Evolutionary conservation across 1,140 invertebrate genomes (phyloP).

Genomic region (Thaumatotibia leucotreta): DNA sequence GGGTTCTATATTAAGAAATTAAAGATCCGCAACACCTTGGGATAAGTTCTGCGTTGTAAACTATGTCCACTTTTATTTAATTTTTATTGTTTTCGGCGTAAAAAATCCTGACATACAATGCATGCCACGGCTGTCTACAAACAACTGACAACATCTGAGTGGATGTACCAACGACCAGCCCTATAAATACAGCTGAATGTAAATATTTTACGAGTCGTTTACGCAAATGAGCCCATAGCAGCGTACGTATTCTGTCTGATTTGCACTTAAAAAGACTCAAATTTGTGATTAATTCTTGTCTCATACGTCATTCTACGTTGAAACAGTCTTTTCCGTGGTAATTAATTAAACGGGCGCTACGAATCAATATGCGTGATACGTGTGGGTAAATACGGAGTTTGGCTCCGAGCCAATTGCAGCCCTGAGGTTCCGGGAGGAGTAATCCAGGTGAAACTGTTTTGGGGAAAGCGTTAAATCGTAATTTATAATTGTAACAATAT

Average conservation of each 20-base stretch:
- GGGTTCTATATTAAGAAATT: no score
- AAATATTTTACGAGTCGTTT: conserved; percentile 6
- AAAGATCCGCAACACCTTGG: no score
- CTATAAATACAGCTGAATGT: neutral
- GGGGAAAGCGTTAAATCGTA: neutral
- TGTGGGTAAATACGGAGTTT: neutral
- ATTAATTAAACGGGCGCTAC: conserved; percentile 3
- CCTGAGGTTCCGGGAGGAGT: neutral
- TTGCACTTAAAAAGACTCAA: neutral
- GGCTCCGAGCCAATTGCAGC: neutral
- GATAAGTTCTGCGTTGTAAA: no score
- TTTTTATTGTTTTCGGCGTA: no score
- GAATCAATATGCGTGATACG: conserved; percentile 13
- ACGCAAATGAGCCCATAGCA: conserved; percentile 1
- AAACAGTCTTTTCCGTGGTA: neutral
- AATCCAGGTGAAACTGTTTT: neutral
- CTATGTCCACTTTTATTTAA: no score
- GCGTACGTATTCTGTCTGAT: neutral
- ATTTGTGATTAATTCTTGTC: neutral
- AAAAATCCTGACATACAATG: no score
- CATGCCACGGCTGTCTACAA: no score
- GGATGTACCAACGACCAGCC: neutral
- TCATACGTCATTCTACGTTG: neutral
- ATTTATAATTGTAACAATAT: neutral
- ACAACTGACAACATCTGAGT: neutral